Evolutionary conservation across 1,140 invertebrate genomes (phyloP).

Genomic region (Cyclina sinensis): DNA sequence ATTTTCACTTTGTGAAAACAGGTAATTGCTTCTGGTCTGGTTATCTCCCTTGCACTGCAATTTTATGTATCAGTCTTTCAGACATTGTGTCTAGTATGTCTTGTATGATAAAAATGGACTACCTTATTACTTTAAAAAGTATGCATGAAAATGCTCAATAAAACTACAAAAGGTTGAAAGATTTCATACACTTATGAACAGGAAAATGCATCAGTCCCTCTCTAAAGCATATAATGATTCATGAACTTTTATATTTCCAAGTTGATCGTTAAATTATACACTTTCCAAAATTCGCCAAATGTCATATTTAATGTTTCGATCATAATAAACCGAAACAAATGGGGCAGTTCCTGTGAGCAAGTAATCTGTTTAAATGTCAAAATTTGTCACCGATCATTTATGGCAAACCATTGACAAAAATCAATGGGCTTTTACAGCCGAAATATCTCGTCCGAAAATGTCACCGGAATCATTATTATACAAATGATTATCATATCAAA

Average conservation of each 20-base stretch:
- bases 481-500: constrained; percentile 13
- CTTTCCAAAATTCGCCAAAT: constrained; percentile 55
- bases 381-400: constrained; percentile 54
- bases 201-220: constrained; percentile 47
- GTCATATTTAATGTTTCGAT: constrained; percentile 66
- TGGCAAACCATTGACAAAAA: constrained; percentile 51
- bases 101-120: too few relatives aligned
- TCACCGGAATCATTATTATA: constrained; percentile 10
- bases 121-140: too few relatives aligned
- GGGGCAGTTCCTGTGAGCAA: constrained; percentile 48
- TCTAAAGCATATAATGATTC: constrained; percentile 9
- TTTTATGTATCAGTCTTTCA: too few relatives aligned
- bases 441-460: constrained; percentile 29
- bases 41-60: not conserved
- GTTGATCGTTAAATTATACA: constrained; percentile 55
- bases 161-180: not conserved
- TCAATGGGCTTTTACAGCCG: constrained; percentile 22
- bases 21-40: not conserved
- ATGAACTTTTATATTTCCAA: constrained; percentile 49
- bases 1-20: too few relatives aligned
- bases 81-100: too few relatives aligned
- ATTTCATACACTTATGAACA: not conserved
- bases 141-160: too few relatives aligned
- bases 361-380: constrained; percentile 40
- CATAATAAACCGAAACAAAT: constrained; percentile 62